Base-by-base conservation (phyloP, 2,113 vertebrate species). In the Semicossyphus pulcher region DNA sequence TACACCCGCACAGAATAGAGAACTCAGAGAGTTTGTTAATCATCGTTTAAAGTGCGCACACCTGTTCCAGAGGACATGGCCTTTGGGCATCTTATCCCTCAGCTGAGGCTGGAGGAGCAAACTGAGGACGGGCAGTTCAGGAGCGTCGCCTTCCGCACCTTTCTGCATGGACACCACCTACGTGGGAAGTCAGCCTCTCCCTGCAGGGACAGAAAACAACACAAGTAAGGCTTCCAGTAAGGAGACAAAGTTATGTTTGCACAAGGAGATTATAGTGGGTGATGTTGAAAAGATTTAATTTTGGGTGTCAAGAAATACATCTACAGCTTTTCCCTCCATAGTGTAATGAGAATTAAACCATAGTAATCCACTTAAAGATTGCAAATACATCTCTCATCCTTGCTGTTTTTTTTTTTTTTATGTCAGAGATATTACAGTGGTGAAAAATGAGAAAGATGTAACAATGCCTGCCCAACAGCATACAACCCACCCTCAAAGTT, bases 101-200 rank as follows among this genome's bases (percentile, higher is more conserved):
- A 84, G 72, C 73, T 91, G 53, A 85, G 72, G 62, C 84, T 91
- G 75, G 85, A 93, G 72, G 86, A 88, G 69, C 56, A 71, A 8
- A 39, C 61, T 3, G 86, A 88, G 70, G 88, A 86, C 60, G 80
- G 78, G 26, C 31, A 76, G 60, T 72, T 77, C 32, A 90, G 77
- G 84, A 83, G 84, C 85, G 64, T 83, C 52, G 45, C 80, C 29
- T 41, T 86, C 48, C 78, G 76, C 32, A 76, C 84, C n/a, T 52
- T 84, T 47, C 85, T 73, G 29, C 83, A 81, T 41, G 56, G 89
- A 49, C 78, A 71, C 26, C 64, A 60, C 47, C 73, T 74, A 3
- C 72, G 84, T 15, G 77, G 68, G 34, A 89, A 86, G 61, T 32
- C 75, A 16, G 18, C 9, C 9, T 84, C 80, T 25, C 62, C 84